Base-by-base conservation (phyloP, 2,888 invertebrate genomes). In the Chrysomela aeneicollis region DNA sequence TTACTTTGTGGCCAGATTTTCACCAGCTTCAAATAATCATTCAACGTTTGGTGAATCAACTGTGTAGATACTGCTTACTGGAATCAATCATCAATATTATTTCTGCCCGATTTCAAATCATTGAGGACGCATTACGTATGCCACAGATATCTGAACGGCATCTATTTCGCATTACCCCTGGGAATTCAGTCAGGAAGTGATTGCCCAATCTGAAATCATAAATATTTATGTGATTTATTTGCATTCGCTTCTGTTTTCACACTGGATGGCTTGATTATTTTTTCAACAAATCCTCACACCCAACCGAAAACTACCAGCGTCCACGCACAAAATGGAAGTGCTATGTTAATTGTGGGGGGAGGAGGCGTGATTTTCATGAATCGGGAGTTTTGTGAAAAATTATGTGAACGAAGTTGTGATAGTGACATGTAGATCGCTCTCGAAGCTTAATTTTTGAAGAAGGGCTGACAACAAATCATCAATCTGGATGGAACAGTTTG, bases 151-250 rank as follows among this genome's bases (percentile, higher is more conserved):
- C 26, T 6, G 26, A 26, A 3, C 26, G 6, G 26, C 26, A 26
- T 26, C 26, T 26, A 26, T 26, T 26, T 26, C 26, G 4, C 26
- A 5, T 6, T 6, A 5, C 26, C 26, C 26, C 4, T 5, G 3
- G 26, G 26, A 26, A 26, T 6, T 26, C 4, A 26, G 6, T 26
- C 26, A 12, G 57, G 26, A 17, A 47, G 49, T 10, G n/a, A 30
- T 58, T 18, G 47, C 22, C 52, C 21, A n/a, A 52, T 52, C 22
- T 15, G 10, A 9, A 19, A 52, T 57, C 12, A 47, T 57, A n/a
- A 57, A 57, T 57, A 57, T 57, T 32, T 37, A 57, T 57, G 46
- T 26, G n/a, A 42, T 42, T 46, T 37, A 57, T 57, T 57, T 57
- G 35, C 57, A 57, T 57, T 15, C 10, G 42, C 46, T 9, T 19